phyloP scores from a whole-genome alignment of 1,140 invertebrate genomes.

The Dendroctonus ponderosae region DNA sequence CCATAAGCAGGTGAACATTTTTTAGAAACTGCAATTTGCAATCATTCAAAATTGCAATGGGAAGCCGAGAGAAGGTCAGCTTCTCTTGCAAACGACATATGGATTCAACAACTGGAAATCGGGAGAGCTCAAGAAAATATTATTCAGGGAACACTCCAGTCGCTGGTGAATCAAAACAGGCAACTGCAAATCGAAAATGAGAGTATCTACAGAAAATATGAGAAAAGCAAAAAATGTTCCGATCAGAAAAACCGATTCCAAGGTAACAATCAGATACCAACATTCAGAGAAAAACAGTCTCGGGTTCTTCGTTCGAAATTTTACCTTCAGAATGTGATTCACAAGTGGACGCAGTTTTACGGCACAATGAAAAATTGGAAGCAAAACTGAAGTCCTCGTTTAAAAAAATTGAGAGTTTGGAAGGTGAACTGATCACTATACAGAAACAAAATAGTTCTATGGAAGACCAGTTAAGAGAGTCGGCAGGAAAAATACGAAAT shows the following conservation, averaged over 20 bases:
- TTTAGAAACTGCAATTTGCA: conserved; percentile 31
- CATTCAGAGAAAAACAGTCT: not conserved
- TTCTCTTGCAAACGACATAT: conserved; percentile 36
- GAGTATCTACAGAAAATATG: conserved; percentile 32
- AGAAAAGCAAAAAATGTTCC: conserved; percentile 14
- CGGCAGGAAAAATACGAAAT: conserved; percentile 26
- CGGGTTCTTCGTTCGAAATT: not conserved
- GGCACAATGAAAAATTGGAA: conserved; percentile 35
- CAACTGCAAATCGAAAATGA: conserved; percentile 39
- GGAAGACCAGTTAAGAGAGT: conserved; percentile 31
- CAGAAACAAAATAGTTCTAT: conserved; percentile 36
- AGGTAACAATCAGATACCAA: not conserved
- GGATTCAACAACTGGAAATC: conserved; percentile 38
- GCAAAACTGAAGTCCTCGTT: conserved; percentile 26
- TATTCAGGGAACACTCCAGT: conserved; percentile 33
- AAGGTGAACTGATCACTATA: conserved; percentile 30
- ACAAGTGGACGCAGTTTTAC: conserved; percentile 25
- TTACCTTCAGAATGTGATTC: not conserved
- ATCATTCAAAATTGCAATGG: conserved; percentile 38
- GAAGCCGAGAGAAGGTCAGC: conserved; percentile 36
- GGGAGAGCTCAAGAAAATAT: conserved; percentile 34
- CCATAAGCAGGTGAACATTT: not conserved
- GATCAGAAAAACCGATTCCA: conserved; percentile 14
- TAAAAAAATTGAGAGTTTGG: conserved; percentile 33
- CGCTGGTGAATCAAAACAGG: conserved; percentile 38